Evolutionary conservation across 2,797 vertebrate species (phyloP), one percentile per base, ranked within the genome.

Genomic region (Cryptoprocta ferox): DNA sequence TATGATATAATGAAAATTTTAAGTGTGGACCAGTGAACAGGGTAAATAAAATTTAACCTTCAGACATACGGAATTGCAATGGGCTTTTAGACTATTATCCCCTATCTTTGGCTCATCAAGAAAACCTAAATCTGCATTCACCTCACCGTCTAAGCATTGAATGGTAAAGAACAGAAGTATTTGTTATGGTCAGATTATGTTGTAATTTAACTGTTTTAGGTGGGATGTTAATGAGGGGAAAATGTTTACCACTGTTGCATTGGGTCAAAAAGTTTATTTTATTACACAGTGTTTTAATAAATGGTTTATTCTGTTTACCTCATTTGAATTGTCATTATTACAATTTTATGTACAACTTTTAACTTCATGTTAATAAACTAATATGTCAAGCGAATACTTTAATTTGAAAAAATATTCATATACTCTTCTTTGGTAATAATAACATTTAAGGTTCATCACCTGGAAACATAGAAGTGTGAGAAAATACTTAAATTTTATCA

Each of bases 241-340:
- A 94, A 90, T 88, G 71, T 97, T 97, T 80, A 86, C 83, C 53
- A 50, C 24, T 95, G 8, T 89, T 82, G 61, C n/a, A 48, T 70
- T 92, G 35, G 56, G 48, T 94, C 39, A 91, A 45, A 93, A 92
- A 79, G 88, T 83, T 96, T 94, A 90, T 65, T 93, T 93, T 83
- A 90, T 79, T 39, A 94, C 50, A 66, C 11, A 42, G 4, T 95
- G 78, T 94, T 97, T 91, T 97, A 94, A 96, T 97, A 97, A 97
- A 96, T 96, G n/a, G 37, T 87, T 91, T 97, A 89, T 82, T 95
- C 66, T 95, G n/a, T 83, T 96, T 90, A 66, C 61, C 66, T 92
- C 75, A 75, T 87, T 96, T 97, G 83, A 94, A n/a, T 91, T 88
- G 65, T 95, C 78, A 18, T 96, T 70, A 68, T 96, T 97, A 63